Evolutionary conservation across 2,797 vertebrate genomes (phyloP).

Genomic region (Squalus acanthias): DNA sequence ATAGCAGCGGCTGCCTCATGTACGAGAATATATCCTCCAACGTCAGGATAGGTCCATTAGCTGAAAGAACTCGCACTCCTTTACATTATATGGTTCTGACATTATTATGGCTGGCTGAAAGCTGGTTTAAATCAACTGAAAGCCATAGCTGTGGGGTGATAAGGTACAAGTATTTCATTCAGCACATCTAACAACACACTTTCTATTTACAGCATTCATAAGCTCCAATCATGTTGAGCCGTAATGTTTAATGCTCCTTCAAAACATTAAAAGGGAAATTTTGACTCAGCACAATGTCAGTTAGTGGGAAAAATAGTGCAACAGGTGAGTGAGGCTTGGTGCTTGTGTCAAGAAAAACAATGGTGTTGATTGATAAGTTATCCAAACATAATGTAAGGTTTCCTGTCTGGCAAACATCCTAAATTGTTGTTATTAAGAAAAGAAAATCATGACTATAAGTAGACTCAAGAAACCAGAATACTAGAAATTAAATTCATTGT

Average conservation of each 20-base stretch:
- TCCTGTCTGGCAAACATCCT: neutral
- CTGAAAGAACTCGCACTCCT: neutral
- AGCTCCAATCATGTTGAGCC: neutral
- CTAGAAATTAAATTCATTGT: slow-evolving; percentile 70
- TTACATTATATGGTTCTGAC: neutral
- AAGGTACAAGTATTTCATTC: neutral
- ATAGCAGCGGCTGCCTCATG: neutral
- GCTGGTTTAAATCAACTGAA: neutral
- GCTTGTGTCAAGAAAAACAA: neutral
- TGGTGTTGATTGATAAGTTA: neutral
- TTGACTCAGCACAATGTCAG: neutral
- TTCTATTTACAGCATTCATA: neutral
- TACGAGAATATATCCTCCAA: neutral
- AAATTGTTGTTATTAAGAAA: neutral
- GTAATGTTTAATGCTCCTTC: neutral
- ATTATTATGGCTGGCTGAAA: neutral
- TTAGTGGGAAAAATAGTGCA: neutral
- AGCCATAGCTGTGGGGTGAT: neutral
- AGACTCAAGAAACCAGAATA: neutral
- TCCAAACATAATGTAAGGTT: neutral
- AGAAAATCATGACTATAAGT: neutral
- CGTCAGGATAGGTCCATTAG: neutral
- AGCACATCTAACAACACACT: neutral
- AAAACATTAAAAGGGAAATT: neutral
- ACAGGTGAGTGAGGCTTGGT: neutral